phyloP scores from a whole-genome alignment of 2,888 invertebrate genomes.

The Diaphora mendica region DNA sequence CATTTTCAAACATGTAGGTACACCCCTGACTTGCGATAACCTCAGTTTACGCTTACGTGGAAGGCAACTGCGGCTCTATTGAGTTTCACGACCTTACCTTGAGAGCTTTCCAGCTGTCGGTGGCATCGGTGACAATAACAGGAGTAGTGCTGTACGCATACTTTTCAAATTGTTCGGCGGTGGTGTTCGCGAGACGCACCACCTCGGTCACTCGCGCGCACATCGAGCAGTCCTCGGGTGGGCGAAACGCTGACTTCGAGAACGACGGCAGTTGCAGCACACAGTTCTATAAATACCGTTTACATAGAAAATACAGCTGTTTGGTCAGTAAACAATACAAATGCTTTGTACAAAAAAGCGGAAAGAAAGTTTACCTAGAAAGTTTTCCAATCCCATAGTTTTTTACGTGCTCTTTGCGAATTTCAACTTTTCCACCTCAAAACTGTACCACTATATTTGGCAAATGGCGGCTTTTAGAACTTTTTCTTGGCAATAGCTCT shows the following conservation, averaged over 20 bases:
- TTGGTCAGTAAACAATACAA: too few species aligned
- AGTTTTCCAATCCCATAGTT: too few species aligned
- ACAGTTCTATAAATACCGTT: conserved; percentile 64
- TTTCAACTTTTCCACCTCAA: too few species aligned
- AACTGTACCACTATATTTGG: too few species aligned
- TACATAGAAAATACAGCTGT: too few species aligned
- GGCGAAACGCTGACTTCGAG: conserved; percentile 87
- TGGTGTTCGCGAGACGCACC: conserved; percentile 88
- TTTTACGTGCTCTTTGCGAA: too few species aligned
- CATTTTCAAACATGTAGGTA: too few species aligned
- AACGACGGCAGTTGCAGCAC: conserved; percentile 67
- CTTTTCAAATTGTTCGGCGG: conserved; percentile 90
- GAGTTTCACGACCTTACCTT: conserved; percentile 62
- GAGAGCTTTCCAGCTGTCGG: conserved; percentile 92
- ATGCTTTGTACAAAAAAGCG: too few species aligned
- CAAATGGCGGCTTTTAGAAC: too few species aligned
- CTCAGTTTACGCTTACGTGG: not conserved
- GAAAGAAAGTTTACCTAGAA: too few species aligned
- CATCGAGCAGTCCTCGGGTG: conserved; percentile 93
- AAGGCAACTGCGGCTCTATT: not conserved
- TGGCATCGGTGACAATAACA: conserved; percentile 94
- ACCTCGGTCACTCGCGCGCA: conserved; percentile 88
- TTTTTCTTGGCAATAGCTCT: too few species aligned
- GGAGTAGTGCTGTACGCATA: conserved; percentile 93
- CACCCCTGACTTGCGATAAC: not conserved